Percentiles rank a stretch among this genome's conserved stretches.
These are phyloP conservation scores for Syrrhaptes paradoxus DNA, from an alignment of 2,113 vertebrate species.

Conservation along the genomic window DNA sequence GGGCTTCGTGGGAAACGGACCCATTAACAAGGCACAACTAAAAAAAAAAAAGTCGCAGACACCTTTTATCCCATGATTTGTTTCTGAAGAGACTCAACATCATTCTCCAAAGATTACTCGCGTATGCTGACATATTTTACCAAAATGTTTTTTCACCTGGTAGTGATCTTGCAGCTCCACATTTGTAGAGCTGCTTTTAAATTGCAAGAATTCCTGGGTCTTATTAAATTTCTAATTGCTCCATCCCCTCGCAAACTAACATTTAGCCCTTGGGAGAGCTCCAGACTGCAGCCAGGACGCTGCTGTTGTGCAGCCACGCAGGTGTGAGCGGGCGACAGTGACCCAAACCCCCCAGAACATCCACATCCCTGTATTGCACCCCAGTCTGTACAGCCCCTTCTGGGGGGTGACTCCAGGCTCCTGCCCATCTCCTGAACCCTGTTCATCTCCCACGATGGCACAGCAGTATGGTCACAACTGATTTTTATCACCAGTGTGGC, in stretches of 20 bases:
- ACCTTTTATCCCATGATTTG: neutral
- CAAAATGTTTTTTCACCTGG: constrained; percentile 49
- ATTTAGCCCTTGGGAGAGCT: neutral
- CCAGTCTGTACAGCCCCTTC: accelerated
- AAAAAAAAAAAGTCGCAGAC: neutral
- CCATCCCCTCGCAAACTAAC: neutral
- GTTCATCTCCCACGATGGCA: accelerated
- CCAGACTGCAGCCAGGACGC: accelerated
- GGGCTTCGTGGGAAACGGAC: neutral
- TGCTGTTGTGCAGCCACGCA: accelerated
- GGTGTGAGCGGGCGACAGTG: neutral
- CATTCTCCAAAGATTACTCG: constrained; percentile 2
- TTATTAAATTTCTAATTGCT: neutral
- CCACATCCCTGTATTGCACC: accelerated
- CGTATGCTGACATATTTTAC: neutral
- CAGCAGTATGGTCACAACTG: accelerated
- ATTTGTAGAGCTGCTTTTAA: neutral
- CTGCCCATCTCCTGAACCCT: neutral
- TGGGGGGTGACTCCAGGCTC: neutral
- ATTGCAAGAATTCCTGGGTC: neutral
- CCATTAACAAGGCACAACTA: neutral
- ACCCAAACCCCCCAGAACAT: neutral
- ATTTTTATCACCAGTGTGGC: neutral
- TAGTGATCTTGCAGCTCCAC: neutral
- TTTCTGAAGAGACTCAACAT: neutral